Evolutionary conservation across 2,888 invertebrate genomes (phyloP), one percentile per base, ranked within the genome.

Genomic region (Cephus sareptanus): DNA sequence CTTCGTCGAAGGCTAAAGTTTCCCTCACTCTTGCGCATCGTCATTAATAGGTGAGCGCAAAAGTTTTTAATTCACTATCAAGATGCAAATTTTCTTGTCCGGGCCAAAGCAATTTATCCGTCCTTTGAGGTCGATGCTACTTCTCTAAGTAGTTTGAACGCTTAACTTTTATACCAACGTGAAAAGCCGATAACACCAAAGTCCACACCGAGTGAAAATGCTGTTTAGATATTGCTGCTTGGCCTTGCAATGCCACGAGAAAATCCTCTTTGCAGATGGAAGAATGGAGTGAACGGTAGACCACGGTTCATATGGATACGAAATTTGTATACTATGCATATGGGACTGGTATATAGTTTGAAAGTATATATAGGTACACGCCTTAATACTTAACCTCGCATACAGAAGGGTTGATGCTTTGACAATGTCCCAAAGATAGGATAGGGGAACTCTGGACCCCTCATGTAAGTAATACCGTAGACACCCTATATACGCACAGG

Each of bases 11-110:
- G 83, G 83, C 79, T 80, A 82, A 84, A 84, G 82, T 83, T 84
- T 82, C 79, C 81, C 81, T 82, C 83, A 82, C 84, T 81, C 81
- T 81, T 82, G 71, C 78, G 75, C 80, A 79, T 81, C 75, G 79
- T 77, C 75, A 79, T 78, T 79, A 83, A 85, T 81, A 82, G 83
- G 80, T 82, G 79, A 76, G 80, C 81, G 82, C 78, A 81, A 86
- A 89, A 88, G 86, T 88, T 89, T 89, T 89, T 86, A 88, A 88
- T 88, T 87, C 87, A 87, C 87, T 85, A 88, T 89, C 87, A 88
- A 89, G 85, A 89, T 89, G 89, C 87, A 87, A 88, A 89, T 89
- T 88, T 87, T 79, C 86, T 85, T 85, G 87, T 84, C 84, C 83
- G 85, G 82, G 78, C 82, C 81, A 82, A 84, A 84, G 85, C 84